Conservation (phyloP, 2,113 vertebrate species). For the Pterophyllum scalare region DNA sequence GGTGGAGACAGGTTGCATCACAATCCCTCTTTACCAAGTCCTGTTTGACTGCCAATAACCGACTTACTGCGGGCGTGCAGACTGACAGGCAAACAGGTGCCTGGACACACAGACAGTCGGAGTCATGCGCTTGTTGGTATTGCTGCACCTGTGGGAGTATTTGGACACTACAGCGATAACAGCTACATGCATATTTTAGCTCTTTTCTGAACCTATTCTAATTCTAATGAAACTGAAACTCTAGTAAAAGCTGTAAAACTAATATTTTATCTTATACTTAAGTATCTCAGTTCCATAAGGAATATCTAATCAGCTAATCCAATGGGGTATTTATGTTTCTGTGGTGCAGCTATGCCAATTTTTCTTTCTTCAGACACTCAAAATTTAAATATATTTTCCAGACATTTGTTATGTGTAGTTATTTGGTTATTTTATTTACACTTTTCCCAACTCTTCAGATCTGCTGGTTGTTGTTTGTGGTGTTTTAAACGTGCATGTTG, state of each 20-base stretch:
- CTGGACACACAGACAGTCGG: neutral
- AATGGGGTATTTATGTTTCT: neutral
- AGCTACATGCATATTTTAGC: slow-evolving; percentile 6
- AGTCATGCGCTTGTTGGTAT: neutral
- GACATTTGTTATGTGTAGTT: too few relatives aligned
- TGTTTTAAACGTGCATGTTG: too few relatives aligned
- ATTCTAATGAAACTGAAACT: neutral
- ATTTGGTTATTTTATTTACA: too few relatives aligned
- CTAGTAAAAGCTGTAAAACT: neutral
- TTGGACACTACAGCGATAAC: neutral
- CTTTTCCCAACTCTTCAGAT: too few relatives aligned
- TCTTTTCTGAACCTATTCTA: neutral
- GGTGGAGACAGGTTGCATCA: slow-evolving; percentile 37
- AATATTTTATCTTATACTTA: neutral
- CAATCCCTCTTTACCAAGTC: neutral
- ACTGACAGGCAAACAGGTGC: slow-evolving; percentile 30
- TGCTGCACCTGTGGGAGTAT: slow-evolving; percentile 25
- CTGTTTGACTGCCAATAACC: slow-evolving; percentile 16
- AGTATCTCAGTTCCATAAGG: neutral
- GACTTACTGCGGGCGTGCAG: neutral
- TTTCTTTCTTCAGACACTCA: too few relatives aligned
- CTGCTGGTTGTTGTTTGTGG: too few relatives aligned
- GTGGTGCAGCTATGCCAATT: neutral
- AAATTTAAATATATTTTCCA: too few relatives aligned
- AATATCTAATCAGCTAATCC: neutral